Percentiles rank a stretch among this genome's conserved stretches.
Conservation (phyloP, 2,888 invertebrate species). For the Dicyrtoma fusca region DNA sequence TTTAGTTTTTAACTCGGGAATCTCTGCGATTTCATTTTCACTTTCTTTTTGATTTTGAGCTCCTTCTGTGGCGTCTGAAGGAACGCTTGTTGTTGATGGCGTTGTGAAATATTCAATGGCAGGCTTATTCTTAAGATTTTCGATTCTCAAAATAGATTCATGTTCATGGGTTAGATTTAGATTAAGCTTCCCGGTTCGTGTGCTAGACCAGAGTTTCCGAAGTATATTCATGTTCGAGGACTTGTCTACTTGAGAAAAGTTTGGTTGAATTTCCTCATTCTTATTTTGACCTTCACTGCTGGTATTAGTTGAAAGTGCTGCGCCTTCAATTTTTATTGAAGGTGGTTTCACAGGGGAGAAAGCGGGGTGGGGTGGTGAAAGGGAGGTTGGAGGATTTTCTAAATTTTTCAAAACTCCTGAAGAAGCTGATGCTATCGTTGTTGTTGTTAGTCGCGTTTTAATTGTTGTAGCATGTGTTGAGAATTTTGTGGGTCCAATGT, state of each 20-base stretch:
- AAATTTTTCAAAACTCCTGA: constrained; percentile 6
- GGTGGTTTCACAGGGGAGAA: constrained; percentile 24
- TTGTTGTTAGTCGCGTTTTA: not conserved
- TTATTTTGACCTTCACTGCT: constrained; percentile 13
- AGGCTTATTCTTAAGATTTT: no score
- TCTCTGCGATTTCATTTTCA: no score
- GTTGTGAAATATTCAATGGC: no score
- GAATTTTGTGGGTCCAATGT: no score
- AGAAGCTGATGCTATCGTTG: not conserved
- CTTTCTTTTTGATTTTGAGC: not conserved
- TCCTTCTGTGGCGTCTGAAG: not conserved
- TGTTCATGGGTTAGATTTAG: constrained; percentile 56
- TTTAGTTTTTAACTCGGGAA: no score
- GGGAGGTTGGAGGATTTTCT: constrained; percentile 1
- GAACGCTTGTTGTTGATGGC: not conserved
- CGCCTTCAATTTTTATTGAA: constrained; percentile 5
- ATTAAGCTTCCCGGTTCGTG: constrained; percentile 50
- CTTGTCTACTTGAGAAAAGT: constrained; percentile 12
- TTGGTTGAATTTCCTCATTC: constrained; percentile 29
- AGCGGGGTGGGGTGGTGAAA: not conserved
- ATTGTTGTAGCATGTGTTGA: no score
- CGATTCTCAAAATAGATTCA: constrained; percentile 46
- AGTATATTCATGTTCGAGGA: constrained; percentile 49
- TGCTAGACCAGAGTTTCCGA: constrained; percentile 53
- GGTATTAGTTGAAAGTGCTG: constrained; percentile 7